Conservation (phyloP, 1,140 invertebrate species). For the Chrysopa pallens region DNA sequence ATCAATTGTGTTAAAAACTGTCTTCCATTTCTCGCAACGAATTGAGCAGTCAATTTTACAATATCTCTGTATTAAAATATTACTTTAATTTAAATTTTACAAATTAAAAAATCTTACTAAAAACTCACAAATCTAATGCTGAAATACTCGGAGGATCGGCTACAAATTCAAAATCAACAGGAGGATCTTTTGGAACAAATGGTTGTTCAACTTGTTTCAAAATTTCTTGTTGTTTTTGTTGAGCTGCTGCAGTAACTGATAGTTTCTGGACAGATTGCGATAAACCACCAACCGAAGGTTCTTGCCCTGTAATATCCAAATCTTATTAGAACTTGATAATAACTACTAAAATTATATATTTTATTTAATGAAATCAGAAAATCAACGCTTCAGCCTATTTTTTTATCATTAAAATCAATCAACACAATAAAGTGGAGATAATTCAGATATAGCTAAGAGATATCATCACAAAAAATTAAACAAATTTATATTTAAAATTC, state of each 20-base stretch:
- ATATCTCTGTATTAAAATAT: constrained; percentile 53
- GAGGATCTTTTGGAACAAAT: constrained; percentile 88
- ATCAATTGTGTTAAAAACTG: constrained; percentile 97
- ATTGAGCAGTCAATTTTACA: constrained; percentile 95
- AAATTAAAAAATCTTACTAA: too few relatives aligned
- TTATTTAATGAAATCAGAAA: too few relatives aligned
- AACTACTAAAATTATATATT: too few relatives aligned
- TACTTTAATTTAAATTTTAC: constrained; percentile 8
- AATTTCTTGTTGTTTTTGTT: constrained; percentile 75
- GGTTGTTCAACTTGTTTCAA: constrained; percentile 75
- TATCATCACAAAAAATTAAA: not conserved
- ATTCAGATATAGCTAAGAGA: not conserved
- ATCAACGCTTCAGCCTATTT: too few relatives aligned
- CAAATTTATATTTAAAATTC: not conserved
- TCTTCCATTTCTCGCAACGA: constrained; percentile 94
- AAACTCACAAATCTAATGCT: constrained; percentile 80
- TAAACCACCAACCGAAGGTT: constrained; percentile 18
- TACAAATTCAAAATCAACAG: constrained; percentile 91
- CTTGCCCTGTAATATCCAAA: constrained; percentile 18
- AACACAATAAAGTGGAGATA: not conserved
- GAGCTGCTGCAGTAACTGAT: constrained; percentile 47
- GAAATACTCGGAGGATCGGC: constrained; percentile 98
- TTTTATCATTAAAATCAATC: not conserved
- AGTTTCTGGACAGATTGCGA: constrained; percentile 25
- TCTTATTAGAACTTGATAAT: too few relatives aligned